Base-by-base conservation (phyloP, 2,113 vertebrate species). In the Dascyllus trimaculatus region DNA sequence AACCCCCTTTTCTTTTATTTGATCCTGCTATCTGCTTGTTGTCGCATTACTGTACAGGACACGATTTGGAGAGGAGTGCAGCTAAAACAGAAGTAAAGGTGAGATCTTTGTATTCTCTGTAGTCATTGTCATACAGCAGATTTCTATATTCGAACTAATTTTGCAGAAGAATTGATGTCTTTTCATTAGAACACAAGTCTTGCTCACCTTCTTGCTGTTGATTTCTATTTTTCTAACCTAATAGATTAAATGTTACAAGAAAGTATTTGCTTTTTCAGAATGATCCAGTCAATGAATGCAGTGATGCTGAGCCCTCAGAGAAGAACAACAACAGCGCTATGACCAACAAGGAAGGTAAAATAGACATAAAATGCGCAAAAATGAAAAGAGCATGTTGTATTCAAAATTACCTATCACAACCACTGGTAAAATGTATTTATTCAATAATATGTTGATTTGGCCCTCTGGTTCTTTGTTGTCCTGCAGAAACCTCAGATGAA, bases 1-100 rank as follows among this genome's bases (percentile, higher is more conserved):
- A 35, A 35, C 3, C 32, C 32, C 32, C 48, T n/a, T 48, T 48
- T 64, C 24, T 64, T 63, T 4, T 13, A 40, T 63, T 26, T 1
- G 40, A 63, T 26, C 24, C 3, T 64, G 19, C 18, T 29, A 48
- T 46, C 43, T 48, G 24, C 6, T 22, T 64, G 24, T 14, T 64
- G 61, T 48, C 48, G n/a, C 7, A 11, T 64, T 14, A 48, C 11
- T 18, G 43, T 64, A 24, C 43, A 48, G 61, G 25, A 64, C 43
- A 63, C 10, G 60, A 26, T 18, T 29, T 24, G 29, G 18, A 29
- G 18, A 48, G 26, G 24, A 29, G 43, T 0, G 24, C 43, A 64
- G 43, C 43, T 64, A 45, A 29, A 48, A n/a, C 61, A n/a, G 43
- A 64, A 45, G 61, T 29, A 64, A 63, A 63, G 24, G 19, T 26